Evolutionary conservation across 2,113 vertebrate species (phyloP), one percentile per base, ranked within the genome.

Genomic region (Orthonyx spaldingii): DNA sequence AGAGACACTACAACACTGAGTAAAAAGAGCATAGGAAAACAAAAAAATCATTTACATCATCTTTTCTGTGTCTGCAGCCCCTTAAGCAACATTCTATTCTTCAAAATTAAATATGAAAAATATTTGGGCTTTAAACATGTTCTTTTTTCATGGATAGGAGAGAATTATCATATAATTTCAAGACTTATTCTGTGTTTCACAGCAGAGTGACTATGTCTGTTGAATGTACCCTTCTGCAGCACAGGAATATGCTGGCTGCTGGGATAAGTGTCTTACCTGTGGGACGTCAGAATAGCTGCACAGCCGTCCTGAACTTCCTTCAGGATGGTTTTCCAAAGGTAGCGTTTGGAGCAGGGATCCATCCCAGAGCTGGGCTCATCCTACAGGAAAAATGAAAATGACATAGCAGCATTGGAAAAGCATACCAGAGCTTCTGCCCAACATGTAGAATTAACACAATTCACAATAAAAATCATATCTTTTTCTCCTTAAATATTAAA

Each of bases 331-430:
- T 95, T 95, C 98, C 98, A 98, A 65, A 98, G 96, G 57, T 93
- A 87, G 4, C 96, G 91, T 76, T 98, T 98, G 32, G 97, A 98
- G 69, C 97, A 97, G 23, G 98, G 98, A 76, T 98, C 98, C 98
- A 98, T 98, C 19, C 98, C 98, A 10, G 97, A 98, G 60, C 98
- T 98, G 56, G 98, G 98, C 33, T 98, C 98, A 52, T 98, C 98
- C 98, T 98, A 59, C 8, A 64, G 7, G 39, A 27, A 23, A 60
- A 61, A 64, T 28, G 2, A 72, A 78, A 77, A n/a, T 2, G 0
- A 59, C 27, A 75, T 6, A 60, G 19, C 17, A 60, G 12, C 6
- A 52, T 11, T 5, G 35, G 10, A 64, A 89, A 75, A 68, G 6
- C 4, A 56, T 16, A 35, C 13, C 35, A 44, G 24, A 60, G 19